A percentile compares a stretch with the other conserved stretches of the same genome.
Conservation (phyloP, 1,140 invertebrate genomes). For the Micrasema minimum region DNA sequence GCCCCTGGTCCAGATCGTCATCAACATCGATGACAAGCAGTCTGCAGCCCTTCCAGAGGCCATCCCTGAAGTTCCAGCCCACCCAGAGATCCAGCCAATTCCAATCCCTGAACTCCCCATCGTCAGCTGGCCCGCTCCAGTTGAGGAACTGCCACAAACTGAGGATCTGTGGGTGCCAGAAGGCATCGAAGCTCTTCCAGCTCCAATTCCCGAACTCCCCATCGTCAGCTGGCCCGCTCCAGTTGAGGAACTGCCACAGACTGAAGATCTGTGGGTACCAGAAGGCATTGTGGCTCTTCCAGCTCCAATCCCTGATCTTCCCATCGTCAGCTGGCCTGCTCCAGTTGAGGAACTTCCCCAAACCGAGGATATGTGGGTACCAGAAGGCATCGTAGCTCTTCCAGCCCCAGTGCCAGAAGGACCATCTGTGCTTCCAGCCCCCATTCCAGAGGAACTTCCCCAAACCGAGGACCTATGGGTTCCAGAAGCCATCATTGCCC, state of each 20-base stretch:
- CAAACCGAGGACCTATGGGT: not conserved
- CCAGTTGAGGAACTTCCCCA: conserved; percentile 3
- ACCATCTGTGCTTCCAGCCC: not conserved
- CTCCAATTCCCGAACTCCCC: no score
- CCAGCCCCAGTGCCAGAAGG: not conserved
- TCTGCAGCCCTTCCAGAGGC: not conserved
- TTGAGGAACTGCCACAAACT: not conserved
- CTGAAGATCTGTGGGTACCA: conserved; percentile 16
- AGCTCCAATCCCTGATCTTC: not conserved
- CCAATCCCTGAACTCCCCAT: conserved; percentile 17
- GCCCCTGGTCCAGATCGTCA: conserved; percentile 30
- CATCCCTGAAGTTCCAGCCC: not conserved
- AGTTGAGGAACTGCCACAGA: not conserved
- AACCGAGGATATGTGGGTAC: not conserved
- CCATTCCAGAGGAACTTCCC: conserved; percentile 6
- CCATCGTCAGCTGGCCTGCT: no score
- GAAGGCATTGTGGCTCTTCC: not conserved
- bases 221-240: no score
- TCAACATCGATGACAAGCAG: conserved; percentile 19
- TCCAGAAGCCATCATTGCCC: not conserved
- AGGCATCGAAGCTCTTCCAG: not conserved
- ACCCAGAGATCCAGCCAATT: conserved; percentile 3
- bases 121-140: not conserved
- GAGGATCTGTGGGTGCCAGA: conserved; percentile 23
- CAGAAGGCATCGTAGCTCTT: conserved; percentile 1